Conservation (phyloP, 1,140 invertebrate species). For the Zaprionus inermis region DNA sequence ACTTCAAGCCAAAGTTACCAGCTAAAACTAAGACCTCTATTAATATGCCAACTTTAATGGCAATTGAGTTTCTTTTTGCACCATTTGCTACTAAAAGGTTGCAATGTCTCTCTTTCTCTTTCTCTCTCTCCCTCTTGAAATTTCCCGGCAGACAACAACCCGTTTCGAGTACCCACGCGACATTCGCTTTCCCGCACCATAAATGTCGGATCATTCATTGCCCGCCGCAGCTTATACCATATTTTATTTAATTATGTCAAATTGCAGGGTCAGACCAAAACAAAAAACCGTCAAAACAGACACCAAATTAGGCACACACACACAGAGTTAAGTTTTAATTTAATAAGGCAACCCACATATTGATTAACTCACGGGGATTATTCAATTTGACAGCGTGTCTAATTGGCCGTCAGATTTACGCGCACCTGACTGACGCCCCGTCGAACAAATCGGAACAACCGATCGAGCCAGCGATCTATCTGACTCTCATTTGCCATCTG, state of each 20-base stretch:
- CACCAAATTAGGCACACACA: constrained; percentile 25
- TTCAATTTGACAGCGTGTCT: constrained; percentile 36
- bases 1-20: not conserved
- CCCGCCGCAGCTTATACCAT: not conserved
- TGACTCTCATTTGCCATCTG: not conserved
- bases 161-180: constrained; percentile 5
- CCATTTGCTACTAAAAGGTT: not conserved
- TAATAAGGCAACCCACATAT: constrained; percentile 22
- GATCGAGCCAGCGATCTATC: not conserved
- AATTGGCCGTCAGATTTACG: constrained; percentile 28
- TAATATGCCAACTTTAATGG: not conserved
- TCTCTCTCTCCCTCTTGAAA: not conserved
- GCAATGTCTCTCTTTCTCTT: no score
- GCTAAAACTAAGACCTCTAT: not conserved
- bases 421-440: constrained; percentile 16
- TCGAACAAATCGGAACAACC: not conserved
- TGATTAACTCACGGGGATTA: constrained; percentile 33
- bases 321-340: constrained; percentile 8
- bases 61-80: not conserved
- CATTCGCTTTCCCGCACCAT: constrained; percentile 19
- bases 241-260: constrained; percentile 21
- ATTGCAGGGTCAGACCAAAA: constrained; percentile 3
- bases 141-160: not conserved
- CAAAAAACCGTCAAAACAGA: constrained; percentile 16
- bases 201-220: constrained; percentile 3